Evolutionary conservation across 2,797 vertebrate genomes (phyloP), one percentile per base, ranked within the genome.

Genomic region (Sternarchorhynchus goeldii): DNA sequence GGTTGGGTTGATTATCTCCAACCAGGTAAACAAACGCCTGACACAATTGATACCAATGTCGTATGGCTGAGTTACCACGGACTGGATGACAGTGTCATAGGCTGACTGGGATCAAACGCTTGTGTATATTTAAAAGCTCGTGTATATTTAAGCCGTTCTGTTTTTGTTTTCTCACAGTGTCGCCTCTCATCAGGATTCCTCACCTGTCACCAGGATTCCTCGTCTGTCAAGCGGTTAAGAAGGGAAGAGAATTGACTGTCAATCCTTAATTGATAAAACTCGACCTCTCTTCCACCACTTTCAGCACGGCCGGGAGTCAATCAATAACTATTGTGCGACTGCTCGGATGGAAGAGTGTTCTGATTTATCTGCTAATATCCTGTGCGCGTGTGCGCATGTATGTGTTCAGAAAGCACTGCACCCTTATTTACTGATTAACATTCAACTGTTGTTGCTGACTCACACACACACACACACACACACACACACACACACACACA

Each of bases 241-340:
- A 90, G 85, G 83, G 81, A 86, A 91, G 91, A 87, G 89, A 94
- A 95, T 94, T 94, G 93, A 88, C 91, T 95, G 93, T 94, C 93
- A 93, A 92, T 92, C 91, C 90, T 90, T 95, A 94, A 95, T 95
- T 94, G 95, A 95, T 94, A 94, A 95, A 50, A 95, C 93, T 93
- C 90, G 83, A 89, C 88, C 89, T 88, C 85, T 86, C 83, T 85
- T 67, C 74, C 39, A 67, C 63, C 18, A 18, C 60, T 66, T 21
- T 45, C 67, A 20, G 20, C 64, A 41, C 17, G 29, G 64, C 62
- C 62, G 31, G n/a, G 62, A 59, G 56, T 56, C 71, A 92, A 93
- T 95, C 94, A 92, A 94, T 95, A 95, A 90, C 90, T 89, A 88
- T 86, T 90, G 93, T 91, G 87, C 82, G 5, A 78, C 67, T 87